These are phyloP conservation scores for Tyrophagus putrescentiae DNA, from an alignment of 1,140 invertebrate genomes.

Conservation along the genomic window DNA sequence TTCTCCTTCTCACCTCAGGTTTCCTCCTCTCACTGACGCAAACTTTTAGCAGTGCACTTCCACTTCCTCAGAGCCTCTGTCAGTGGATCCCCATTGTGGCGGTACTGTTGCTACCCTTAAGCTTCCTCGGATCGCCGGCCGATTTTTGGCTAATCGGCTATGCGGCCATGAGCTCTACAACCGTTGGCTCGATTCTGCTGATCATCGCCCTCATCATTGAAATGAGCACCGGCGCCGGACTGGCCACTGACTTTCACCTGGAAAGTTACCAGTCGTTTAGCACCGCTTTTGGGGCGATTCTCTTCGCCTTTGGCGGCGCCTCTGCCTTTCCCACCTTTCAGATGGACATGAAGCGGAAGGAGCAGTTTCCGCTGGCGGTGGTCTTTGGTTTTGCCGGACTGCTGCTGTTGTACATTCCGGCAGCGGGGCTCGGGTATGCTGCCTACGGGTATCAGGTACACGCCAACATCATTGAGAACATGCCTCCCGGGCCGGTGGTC, in stretches of 20 bases:
- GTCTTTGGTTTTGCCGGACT: constrained; percentile 43
- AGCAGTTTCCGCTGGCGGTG: constrained; percentile 40
- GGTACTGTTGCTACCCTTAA: constrained; percentile 42
- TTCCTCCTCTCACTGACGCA: constrained; percentile 44
- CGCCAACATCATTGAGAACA: constrained; percentile 40
- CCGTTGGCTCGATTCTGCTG: constrained; percentile 42
- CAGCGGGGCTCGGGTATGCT: constrained; percentile 42
- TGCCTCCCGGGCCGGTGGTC: constrained; percentile 37
- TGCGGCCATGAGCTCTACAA: constrained; percentile 36
- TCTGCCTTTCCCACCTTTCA: constrained; percentile 53
- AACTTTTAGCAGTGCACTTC: constrained; percentile 32
- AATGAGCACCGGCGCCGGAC: background rate
- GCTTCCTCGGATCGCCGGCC: constrained; percentile 53
- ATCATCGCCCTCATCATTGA: constrained; percentile 1
- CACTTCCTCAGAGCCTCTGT: constrained; percentile 44
- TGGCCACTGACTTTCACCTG: constrained; percentile 19
- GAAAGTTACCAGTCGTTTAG: constrained; percentile 39
- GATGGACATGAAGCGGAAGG: constrained; percentile 47
- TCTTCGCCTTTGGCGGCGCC: constrained; percentile 52
- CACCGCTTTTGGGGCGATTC: constrained; percentile 45
- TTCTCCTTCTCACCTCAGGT: constrained; percentile 49
- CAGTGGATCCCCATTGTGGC: constrained; percentile 48
- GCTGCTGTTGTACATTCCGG: constrained; percentile 42
- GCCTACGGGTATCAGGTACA: constrained; percentile 43
- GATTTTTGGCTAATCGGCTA: constrained; percentile 47